Evolutionary conservation across 2,113 vertebrate genomes (phyloP), one percentile per base, ranked within the genome.

Genomic region (Corvus moneduloides): DNA sequence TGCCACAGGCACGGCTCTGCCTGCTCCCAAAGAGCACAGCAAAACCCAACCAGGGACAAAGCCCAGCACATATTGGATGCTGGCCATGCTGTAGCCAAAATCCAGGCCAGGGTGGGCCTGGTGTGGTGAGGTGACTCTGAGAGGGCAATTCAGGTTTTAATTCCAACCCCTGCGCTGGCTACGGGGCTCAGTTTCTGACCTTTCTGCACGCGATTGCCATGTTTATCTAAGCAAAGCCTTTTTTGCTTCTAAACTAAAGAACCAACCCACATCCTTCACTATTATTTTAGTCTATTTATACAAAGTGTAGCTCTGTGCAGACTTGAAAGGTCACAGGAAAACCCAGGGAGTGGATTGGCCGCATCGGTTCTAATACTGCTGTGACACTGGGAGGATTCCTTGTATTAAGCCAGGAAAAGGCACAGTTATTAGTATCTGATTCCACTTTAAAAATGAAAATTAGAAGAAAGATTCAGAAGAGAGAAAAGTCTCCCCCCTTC

Each of bases 281-380:
- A 48, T 86, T 90, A 85, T 61, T 95, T 74, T 23, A 81, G 77
- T 62, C 90, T 93, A 30, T 97, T 97, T 96, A 95, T 94, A 96
- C 93, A 79, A 78, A 87, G 44, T 35, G 41, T 74, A 64, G 62
- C 79, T 94, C 80, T 13, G 55, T 17, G 24, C 37, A 87, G 89
- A 44, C 83, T 95, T 35, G 83, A 96, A 96, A 97, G 97, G 97
- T 96, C 94, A 90, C 74, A 46, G 81, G 80, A 83, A 85, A 96
- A 93, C 69, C 85, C 72, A 39, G 64, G 58, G 86, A 96, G 75
- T 67, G 95, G 90, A 84, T 82, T 89, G 72, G 87, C 74, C 56
- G 58, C 58, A 12, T 39, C 0, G 13, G 54, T 78, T 84, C 80
- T 73, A 79, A 76, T 49, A 5, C 28, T 84, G 88, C 90, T 84